phyloP scores from a whole-genome alignment of 2,797 vertebrate species.

The Orientallactaga sibirica region DNA sequence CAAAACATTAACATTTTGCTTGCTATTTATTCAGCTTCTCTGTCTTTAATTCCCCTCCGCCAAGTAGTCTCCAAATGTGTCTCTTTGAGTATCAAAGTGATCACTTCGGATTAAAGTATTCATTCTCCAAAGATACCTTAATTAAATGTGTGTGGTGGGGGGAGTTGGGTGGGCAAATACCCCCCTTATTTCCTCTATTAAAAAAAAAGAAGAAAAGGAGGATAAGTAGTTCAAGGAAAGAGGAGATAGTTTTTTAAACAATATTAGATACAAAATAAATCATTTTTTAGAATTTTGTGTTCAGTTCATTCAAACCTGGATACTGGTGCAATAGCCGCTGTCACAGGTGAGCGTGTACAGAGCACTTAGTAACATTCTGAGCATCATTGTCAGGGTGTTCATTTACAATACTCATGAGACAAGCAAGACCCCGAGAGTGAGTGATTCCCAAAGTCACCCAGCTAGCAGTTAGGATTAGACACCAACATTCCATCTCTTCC shows the following conservation, averaged over 20 bases:
- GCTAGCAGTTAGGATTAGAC: not conserved
- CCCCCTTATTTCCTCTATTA: not conserved
- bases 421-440: slow-evolving; percentile 2
- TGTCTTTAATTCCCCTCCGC: slow-evolving; percentile 80
- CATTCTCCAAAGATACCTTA: slow-evolving; percentile 82
- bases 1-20: slow-evolving; percentile 81
- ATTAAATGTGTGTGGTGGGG: slow-evolving; percentile 76
- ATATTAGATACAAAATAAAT: not conserved
- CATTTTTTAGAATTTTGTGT: not conserved
- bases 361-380: not conserved
- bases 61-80: slow-evolving; percentile 81
- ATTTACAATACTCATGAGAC: not conserved
- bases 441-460: not conserved
- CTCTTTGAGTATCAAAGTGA: slow-evolving; percentile 79
- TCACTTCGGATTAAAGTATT: slow-evolving; percentile 82
- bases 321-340: too few relatives aligned
- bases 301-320: not conserved
- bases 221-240: slow-evolving; percentile 10
- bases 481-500: not conserved
- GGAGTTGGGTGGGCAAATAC: too few relatives aligned
- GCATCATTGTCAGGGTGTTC: not conserved
- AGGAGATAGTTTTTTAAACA: not conserved
- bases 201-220: not conserved
- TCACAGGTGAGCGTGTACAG: not conserved
- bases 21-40: slow-evolving; percentile 84